Base-by-base conservation (phyloP, 2,797 vertebrate species). In the Cryptoprocta ferox region DNA sequence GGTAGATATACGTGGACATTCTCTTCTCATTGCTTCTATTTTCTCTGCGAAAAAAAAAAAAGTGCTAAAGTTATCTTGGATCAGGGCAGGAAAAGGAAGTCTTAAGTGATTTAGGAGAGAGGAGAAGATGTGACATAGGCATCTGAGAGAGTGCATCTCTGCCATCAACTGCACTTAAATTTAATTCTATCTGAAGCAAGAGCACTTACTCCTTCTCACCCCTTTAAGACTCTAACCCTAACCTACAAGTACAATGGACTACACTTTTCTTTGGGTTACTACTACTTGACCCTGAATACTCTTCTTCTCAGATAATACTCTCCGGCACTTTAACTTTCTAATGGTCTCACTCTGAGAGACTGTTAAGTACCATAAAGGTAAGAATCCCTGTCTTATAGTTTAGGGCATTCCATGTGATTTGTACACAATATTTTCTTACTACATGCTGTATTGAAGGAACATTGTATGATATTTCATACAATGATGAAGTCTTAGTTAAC, bases 1-100 rank as follows among this genome's bases (percentile, higher is more conserved):
- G 9, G 24, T 32, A 70, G 15, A 80, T 39, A 10, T 10, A 11
- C 21, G 0, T 26, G 76, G 42, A 79, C 76, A 45, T 75, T 48
- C 81, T 87, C 18, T 83, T 59, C 45, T 61, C 7, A 37, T 26
- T 84, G 28, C 3, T 83, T 88, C 28, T 14, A 18, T 90, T 91
- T 79, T 76, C 45, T 85, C 37, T 78, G 28, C 50, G 65, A 86
- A 96, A 63, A 90, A 26, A 86, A 96, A 63, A 90, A 26, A 12
- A 65, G 6, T 48, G 42, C 32, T 75, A 50, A 48, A 18, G 24
- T 45, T 81, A 19, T 76, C 4, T 50, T 84, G 35, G 65, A 89
- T 24, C 26, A 68, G 70, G 28, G 28, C 18, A 79, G 65, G 35
- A 14, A 84, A 83, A 78, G 3, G 7, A 92, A 68, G 11, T 70